Conservation (phyloP, 2,888 invertebrate genomes). For the Microchrysa polita region DNA sequence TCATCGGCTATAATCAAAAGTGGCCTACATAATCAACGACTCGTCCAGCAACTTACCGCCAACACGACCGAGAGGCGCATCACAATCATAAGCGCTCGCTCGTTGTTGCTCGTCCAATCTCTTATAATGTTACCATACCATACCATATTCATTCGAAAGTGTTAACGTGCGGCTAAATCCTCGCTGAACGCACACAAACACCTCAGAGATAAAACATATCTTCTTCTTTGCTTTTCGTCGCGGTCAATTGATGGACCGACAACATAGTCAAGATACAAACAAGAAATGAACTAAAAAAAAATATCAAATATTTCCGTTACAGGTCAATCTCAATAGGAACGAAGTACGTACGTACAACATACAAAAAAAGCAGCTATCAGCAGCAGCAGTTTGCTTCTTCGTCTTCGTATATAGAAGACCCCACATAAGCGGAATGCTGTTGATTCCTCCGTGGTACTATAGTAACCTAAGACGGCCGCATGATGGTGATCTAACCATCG, state of each 20-base stretch:
- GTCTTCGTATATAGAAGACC: too few relatives aligned
- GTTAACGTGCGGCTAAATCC: neutral
- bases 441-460: neutral
- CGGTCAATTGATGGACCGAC: neutral
- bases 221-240: neutral
- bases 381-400: constrained; percentile 16
- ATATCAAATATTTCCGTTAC: constrained; percentile 30
- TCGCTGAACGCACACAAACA: too few relatives aligned
- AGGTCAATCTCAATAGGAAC: constrained; percentile 20
- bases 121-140: too few relatives aligned
- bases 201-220: neutral
- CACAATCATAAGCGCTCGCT: neutral
- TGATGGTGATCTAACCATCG: too few relatives aligned
- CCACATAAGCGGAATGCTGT: neutral
- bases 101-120: too few relatives aligned
- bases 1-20: constrained; percentile 6
- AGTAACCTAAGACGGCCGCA: neutral
- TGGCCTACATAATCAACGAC: constrained; percentile 11
- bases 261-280: neutral
- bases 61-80: neutral
- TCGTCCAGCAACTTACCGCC: neutral
- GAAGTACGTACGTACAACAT: too few relatives aligned
- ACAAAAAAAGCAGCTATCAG: too few relatives aligned
- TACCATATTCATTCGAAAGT: neutral
- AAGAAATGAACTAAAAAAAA: too few relatives aligned